Evolutionary conservation across 2,113 vertebrate genomes (phyloP).

Genomic region (Embiotoca jacksoni): DNA sequence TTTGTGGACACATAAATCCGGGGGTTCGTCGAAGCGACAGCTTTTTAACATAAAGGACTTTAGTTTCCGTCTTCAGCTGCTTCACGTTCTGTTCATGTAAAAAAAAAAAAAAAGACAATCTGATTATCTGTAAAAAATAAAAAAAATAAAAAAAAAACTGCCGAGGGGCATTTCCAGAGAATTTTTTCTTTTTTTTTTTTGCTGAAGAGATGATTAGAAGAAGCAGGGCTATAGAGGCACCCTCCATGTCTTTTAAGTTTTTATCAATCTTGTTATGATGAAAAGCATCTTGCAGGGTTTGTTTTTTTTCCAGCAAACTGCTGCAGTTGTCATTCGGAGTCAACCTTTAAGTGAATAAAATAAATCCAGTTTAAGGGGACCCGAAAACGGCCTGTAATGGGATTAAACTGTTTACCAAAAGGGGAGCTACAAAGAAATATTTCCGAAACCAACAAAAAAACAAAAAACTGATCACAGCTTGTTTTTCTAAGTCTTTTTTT

Average conservation of each 20-base stretch:
- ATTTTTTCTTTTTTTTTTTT: too few relatives aligned
- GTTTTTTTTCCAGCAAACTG: constrained; percentile 17
- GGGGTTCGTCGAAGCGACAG: neutral
- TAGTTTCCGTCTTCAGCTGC: neutral
- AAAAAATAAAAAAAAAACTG: too few relatives aligned
- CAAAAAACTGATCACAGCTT: neutral
- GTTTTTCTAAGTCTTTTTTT: neutral
- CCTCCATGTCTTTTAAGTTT: neutral
- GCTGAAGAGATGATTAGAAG: neutral
- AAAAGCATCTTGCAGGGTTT: neutral
- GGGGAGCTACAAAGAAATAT: neutral
- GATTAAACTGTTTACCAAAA: constrained; percentile 26
- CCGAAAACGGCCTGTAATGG: constrained; percentile 15
- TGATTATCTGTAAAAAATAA: neutral
- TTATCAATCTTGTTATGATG: neutral
- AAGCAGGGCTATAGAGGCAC: too few relatives aligned
- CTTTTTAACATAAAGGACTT: constrained; percentile 1
- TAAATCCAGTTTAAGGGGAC: constrained; percentile 20
- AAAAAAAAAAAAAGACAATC: neutral
- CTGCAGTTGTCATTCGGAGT: neutral
- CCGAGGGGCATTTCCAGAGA: too few relatives aligned
- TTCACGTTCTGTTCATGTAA: neutral
- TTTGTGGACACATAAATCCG: neutral
- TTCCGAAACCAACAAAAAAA: neutral
- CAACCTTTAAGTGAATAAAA: constrained; percentile 27